These are phyloP conservation scores for Dipodomys merriami DNA, from an alignment of 2,113 vertebrate genomes.

Conservation along the genomic window DNA sequence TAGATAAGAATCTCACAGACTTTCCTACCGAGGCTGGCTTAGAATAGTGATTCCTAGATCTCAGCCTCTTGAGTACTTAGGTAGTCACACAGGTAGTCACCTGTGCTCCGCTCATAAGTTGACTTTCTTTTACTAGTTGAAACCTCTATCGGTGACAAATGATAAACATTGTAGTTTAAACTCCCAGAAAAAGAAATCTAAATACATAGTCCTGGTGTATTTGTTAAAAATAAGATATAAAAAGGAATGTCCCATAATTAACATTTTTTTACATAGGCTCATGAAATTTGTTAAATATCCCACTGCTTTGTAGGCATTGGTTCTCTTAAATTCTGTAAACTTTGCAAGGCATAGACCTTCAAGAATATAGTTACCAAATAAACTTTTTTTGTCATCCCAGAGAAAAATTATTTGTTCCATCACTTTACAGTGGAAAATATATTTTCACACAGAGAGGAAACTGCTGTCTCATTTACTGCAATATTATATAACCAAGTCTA, in stretches of 20 bases:
- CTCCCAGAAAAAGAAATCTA: conserved; percentile 16
- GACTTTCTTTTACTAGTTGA: background rate
- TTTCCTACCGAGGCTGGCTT: no score
- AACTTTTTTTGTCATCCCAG: background rate
- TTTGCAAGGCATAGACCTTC: background rate
- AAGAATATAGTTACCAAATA: background rate
- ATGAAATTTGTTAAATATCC: background rate
- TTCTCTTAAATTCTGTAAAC: background rate
- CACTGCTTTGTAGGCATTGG: background rate
- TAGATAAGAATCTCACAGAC: no score
- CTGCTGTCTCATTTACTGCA: conserved; percentile 3
- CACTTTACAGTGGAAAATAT: conserved; percentile 26
- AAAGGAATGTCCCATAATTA: background rate
- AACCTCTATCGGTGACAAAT: background rate
- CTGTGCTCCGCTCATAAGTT: no score
- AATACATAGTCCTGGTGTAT: background rate
- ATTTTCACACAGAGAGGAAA: background rate
- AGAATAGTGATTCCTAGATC: no score
- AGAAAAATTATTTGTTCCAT: background rate
- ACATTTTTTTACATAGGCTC: background rate
- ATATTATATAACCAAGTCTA: background rate
- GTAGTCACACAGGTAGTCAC: no score
- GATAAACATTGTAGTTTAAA: background rate
- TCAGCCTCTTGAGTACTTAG: no score
- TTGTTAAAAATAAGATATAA: background rate